Evolutionary conservation across 2,113 vertebrate species (phyloP), one percentile per base, ranked within the genome.

Genomic region (Nesoenas mayeri): DNA sequence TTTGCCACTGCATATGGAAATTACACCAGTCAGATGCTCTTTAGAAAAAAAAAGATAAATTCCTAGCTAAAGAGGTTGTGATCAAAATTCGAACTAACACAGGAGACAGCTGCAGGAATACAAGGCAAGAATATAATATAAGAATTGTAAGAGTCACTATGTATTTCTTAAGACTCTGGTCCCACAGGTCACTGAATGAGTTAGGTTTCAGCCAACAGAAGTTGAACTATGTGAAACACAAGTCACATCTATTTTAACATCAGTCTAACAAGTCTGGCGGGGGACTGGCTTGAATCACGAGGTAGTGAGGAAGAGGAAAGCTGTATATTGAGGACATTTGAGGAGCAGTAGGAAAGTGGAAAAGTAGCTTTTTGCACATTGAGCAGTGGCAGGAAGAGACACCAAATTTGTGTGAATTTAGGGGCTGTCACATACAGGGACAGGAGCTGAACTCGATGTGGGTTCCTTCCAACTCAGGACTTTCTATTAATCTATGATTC

Each of bases 111-210:
- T n/a, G 72, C 3, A 90, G 58, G 67, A 73, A 74, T n/a, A 40
- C 12, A 58, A 54, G 80, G 12, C 10, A 77, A 80, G 13, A 20
- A 24, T 8, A 10, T 57, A 79, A 79, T 15, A 15, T 4, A 64
- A 32, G 12, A 57, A 48, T 11, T 53, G 3, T 15, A 61, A 51
- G 58, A 11, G 12, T 14, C 31, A 42, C 15, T 28, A 7, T 12
- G 12, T 25, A 22, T 42, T 72, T 83, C 77, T 77, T 34, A 40
- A 54, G 64, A 48, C 10, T 54, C 40, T 60, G 40, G 26, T 57
- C 13, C 17, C 47, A 21, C 28, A 44, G 60, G 51, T 15, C 19
- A 8, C 20, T 15, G 5, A 64, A 0, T 3, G 6, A n/a, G 29
- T 42, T 12, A 38, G 48, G 62, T 53, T n/a, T 81, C 65, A 87